Conservation (phyloP, 2,797 vertebrate genomes). For the Neosalanx taihuensis region DNA sequence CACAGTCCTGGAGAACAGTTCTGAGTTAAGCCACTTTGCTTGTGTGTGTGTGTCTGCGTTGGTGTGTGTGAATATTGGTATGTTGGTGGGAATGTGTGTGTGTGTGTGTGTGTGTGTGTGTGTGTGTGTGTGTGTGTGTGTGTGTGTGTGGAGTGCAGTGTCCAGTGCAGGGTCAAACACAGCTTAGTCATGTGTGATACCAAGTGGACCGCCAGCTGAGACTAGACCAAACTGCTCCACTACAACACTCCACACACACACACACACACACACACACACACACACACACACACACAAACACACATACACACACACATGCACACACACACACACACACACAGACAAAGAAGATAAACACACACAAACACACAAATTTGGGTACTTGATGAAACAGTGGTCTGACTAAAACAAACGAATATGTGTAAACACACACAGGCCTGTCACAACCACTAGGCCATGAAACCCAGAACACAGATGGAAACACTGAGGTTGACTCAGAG, state of each 20-base stretch:
- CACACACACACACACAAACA: background rate
- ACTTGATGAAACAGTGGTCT: too few species aligned
- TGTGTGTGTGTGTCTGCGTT: too few species aligned
- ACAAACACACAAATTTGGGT: background rate
- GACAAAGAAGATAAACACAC: conserved; percentile 1
- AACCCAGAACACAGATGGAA: background rate
- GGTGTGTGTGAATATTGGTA: too few species aligned
- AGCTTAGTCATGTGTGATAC: conserved; percentile 2
- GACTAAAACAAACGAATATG: background rate
- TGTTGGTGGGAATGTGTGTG: too few species aligned
- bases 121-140: too few species aligned
- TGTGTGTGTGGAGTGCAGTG: too few species aligned
- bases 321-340: background rate
- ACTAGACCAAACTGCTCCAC: conserved; percentile 2
- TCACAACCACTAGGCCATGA: background rate
- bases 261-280: background rate
- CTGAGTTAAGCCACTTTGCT: too few species aligned
- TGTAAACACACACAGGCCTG: too few species aligned
- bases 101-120: too few species aligned
- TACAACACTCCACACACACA: conserved; percentile 2
- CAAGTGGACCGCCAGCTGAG: conserved; percentile 2
- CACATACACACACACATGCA: background rate
- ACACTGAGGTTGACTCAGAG: background rate
- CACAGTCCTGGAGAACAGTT: background rate
- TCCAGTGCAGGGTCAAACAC: background rate